These are phyloP conservation scores for Germaria angustata DNA, from an alignment of 2,888 invertebrate genomes.

Conservation along the genomic window DNA sequence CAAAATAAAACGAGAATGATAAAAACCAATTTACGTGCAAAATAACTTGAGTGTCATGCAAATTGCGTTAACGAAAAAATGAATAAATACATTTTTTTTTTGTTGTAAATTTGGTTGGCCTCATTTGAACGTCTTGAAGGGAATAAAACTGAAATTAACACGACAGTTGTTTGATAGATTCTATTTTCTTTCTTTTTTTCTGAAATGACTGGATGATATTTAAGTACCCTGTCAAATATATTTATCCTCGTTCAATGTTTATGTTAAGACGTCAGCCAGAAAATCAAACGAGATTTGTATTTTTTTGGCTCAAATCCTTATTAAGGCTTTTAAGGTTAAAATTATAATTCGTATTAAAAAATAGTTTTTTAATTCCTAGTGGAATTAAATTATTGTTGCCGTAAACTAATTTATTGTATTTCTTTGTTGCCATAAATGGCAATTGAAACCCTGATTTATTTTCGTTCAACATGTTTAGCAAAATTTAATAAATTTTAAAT, in stretches of 20 bases:
- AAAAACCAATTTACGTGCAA: slow-evolving; percentile 78
- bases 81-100: neutral
- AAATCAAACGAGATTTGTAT: neutral
- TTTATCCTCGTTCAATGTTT: neutral
- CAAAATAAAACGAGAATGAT: slow-evolving; percentile 38
- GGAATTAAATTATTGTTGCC: neutral
- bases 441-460: neutral
- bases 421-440: neutral
- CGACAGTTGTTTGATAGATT: slow-evolving; percentile 24
- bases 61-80: slow-evolving; percentile 70
- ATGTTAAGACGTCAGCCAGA: neutral
- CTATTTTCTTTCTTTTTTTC: neutral
- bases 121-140: slow-evolving; percentile 42
- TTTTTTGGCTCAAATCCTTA: slow-evolving; percentile 1
- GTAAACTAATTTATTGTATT: neutral
- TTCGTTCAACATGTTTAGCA: too few relatives aligned
- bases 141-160: slow-evolving; percentile 52
- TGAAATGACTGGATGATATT: slow-evolving; percentile 31
- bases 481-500: too few relatives aligned
- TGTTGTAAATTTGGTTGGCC: slow-evolving; percentile 47
- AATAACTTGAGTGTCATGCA: slow-evolving; percentile 79
- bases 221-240: slow-evolving; percentile 32
- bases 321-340: slow-evolving; percentile 11
- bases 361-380: neutral
- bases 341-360: neutral